Evolutionary conservation across 2,113 vertebrate genomes (phyloP).

Genomic region (Nothocercus nigrocapillus): DNA sequence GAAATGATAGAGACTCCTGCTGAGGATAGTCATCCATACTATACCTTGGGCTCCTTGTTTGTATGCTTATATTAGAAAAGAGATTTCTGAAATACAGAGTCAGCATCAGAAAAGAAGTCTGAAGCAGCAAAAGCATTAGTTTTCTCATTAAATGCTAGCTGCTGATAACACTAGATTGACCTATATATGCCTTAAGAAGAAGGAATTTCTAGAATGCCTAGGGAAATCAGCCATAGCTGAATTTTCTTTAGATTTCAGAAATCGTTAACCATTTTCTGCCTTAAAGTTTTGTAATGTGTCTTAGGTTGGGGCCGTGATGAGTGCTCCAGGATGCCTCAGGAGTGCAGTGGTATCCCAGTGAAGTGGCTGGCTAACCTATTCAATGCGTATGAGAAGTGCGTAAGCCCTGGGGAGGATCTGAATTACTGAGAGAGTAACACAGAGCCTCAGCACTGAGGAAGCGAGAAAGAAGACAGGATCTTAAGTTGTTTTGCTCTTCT

Average conservation of each 20-base stretch:
- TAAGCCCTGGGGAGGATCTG: background rate
- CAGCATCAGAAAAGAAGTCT: constrained; percentile 41
- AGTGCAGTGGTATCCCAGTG: rapidly evolving
- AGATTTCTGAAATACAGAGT: constrained; percentile 1
- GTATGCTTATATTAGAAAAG: background rate
- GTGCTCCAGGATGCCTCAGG: background rate
- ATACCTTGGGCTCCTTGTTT: background rate
- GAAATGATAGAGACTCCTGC: background rate
- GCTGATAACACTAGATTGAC: constrained; percentile 23
- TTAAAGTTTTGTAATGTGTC: background rate
- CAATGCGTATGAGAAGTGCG: background rate
- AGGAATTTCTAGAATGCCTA: constrained; percentile 21
- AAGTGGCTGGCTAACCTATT: background rate
- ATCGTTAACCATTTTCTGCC: background rate
- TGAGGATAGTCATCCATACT: background rate
- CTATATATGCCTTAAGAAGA: constrained; percentile 19
- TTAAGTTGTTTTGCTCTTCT: background rate
- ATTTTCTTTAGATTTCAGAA: constrained; percentile 33
- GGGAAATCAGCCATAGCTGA: background rate
- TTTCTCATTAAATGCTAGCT: constrained; percentile 40
- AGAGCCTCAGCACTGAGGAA: background rate
- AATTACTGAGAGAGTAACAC: background rate
- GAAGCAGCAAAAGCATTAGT: constrained; percentile 27
- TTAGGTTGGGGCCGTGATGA: background rate
- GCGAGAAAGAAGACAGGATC: background rate